Evolutionary conservation across 1,140 invertebrate genomes (phyloP).

Genomic region (Holotrichia oblita): DNA sequence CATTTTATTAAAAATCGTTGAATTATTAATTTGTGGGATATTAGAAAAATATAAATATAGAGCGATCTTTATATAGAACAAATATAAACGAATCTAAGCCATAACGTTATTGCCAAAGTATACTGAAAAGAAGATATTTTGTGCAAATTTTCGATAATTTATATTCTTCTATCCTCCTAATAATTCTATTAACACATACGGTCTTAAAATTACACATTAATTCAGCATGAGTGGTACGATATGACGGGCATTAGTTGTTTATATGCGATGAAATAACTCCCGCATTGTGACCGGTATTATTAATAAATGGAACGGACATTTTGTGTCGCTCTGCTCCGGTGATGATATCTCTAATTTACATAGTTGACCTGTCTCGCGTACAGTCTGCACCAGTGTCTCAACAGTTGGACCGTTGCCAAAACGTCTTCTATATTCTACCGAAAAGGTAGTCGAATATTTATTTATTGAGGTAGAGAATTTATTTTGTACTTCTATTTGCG

Average conservation of each 20-base stretch:
- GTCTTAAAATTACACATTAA: slow-evolving; percentile 1
- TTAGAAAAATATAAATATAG: too few species aligned
- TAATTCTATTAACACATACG: slow-evolving; percentile 1
- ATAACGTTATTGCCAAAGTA: too few species aligned
- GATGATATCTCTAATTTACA: slow-evolving; percentile 17
- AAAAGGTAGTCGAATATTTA: slow-evolving; percentile 9
- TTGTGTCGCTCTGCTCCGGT: neutral
- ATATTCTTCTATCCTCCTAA: neutral
- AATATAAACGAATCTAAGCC: too few species aligned
- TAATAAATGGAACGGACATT: slow-evolving; percentile 8
- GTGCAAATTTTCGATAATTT: too few species aligned
- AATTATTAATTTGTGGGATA: too few species aligned
- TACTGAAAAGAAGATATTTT: too few species aligned
- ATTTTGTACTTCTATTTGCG: slow-evolving; percentile 2
- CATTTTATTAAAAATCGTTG: too few species aligned
- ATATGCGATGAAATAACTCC: neutral
- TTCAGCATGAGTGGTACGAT: neutral
- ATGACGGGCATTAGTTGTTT: neutral
- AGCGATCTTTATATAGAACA: too few species aligned
- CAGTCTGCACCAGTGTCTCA: slow-evolving; percentile 4
- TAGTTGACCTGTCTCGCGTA: slow-evolving; percentile 6
- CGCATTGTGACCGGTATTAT: slow-evolving; percentile 10
- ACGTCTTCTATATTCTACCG: neutral
- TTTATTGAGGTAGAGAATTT: slow-evolving; percentile 13
- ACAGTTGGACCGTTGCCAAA: neutral